Percentiles rank a stretch among this genome's conserved stretches.
Conservation (phyloP, 2,113 vertebrate genomes). For the Ramphastos sulfuratus region DNA sequence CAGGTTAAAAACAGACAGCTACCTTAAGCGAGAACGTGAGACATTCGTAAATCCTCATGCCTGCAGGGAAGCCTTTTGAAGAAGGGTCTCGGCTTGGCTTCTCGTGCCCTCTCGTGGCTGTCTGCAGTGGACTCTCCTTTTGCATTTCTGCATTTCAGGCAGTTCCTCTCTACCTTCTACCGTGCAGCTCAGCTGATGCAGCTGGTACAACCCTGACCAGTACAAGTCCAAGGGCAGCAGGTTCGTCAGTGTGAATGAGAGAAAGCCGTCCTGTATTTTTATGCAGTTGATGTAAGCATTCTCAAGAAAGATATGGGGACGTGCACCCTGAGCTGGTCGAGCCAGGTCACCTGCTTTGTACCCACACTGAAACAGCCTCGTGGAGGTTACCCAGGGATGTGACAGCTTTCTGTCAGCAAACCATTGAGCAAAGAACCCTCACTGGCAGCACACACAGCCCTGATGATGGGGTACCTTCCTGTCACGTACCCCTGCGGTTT, state of each 20-base stretch:
- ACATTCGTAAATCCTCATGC: neutral
- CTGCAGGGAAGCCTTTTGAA: neutral
- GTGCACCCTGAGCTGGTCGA: neutral
- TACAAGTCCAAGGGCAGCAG: neutral
- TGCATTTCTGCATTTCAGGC: neutral
- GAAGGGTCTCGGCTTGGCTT: neutral
- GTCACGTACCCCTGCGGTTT: rapidly evolving
- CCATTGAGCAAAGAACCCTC: rapidly evolving
- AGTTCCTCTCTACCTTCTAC: neutral
- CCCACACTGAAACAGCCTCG: neutral
- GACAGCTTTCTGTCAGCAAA: neutral
- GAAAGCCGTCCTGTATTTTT: neutral
- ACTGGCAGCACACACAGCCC: rapidly evolving
- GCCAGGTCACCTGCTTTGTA: neutral
- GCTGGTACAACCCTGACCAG: neutral
- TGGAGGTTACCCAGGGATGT: neutral
- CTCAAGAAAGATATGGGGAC: neutral
- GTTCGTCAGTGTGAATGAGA: neutral
- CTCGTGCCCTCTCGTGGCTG: slow-evolving; percentile 25
- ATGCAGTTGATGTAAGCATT: rapidly evolving
- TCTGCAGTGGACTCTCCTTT: neutral
- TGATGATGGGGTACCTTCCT: rapidly evolving
- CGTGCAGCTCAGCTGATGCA: neutral
- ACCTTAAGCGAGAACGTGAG: neutral
- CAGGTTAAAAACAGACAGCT: neutral